Base-by-base conservation (phyloP, 2,888 invertebrate genomes). In the Opisthograptis luteolata region DNA sequence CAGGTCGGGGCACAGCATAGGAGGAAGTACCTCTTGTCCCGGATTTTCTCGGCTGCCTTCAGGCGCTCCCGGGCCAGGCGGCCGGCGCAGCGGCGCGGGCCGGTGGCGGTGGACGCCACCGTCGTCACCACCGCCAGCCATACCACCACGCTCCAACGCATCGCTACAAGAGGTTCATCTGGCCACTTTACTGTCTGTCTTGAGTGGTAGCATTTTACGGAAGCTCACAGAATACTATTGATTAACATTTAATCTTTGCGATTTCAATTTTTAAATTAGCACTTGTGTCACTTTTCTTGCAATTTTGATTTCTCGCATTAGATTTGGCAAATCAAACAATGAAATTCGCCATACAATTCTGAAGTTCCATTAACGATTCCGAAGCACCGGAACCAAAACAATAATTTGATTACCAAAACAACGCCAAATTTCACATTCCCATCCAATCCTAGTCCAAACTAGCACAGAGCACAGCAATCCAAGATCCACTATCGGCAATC, bases 11-110 rank as follows among this genome's bases (percentile, higher is more conserved):
- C 62, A 51, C 90, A 90, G 72, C 88, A 88, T 19, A 87, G 60
- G 14, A 81, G 67, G 59, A 78, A 88, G 68, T 79, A 88, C 58
- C 89, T 70, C 66, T 88, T 89, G 45, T 89, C 88, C 5, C 89
- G 65, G 54, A 89, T 78, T 68, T 90, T 90, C 60, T 89, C 89
- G 0, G 88, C 89, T 0, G 90, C 89, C 51, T 90, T 90, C 13
- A 89, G 66, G 12, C 90, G 57, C 55, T 89, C 89, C 17, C 84
- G 62, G n/a, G 90, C 90, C 12, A 86, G 63, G 12, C 84, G 70
- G 1, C 89, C 88, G 1, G 87, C 79, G 49, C 90, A 90, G 2
- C 87, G 78, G 13, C 88, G 75, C 0, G 79, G 81, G 1, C 74
- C 69, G 0, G 68, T 62, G 20, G 64, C 56, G 34, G 60, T 54